Conservation (phyloP, 2,888 invertebrate species). For the Ferdinandea cuprea region DNA sequence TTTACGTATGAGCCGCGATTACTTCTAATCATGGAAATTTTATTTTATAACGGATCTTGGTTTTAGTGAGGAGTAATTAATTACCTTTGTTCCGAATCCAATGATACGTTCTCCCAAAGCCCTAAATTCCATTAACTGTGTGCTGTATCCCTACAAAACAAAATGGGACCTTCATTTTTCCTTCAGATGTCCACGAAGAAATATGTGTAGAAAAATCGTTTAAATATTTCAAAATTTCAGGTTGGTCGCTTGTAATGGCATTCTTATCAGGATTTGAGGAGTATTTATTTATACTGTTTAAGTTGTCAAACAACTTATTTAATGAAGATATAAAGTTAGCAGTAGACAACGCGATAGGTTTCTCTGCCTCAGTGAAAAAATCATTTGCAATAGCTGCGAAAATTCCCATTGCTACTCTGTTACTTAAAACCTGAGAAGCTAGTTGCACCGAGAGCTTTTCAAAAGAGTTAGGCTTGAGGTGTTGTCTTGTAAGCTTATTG, state of each 20-base stretch:
- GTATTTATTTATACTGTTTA: not conserved
- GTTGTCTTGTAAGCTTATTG: not conserved
- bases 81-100: not conserved
- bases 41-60: slow-evolving; percentile 20
- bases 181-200: not conserved
- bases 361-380: slow-evolving; percentile 3
- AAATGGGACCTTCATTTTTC: slow-evolving; percentile 4
- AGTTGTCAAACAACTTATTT: not conserved
- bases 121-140: slow-evolving; percentile 7
- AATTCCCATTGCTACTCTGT: not conserved
- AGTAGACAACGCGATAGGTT: not conserved
- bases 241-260: not conserved
- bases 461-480: not conserved
- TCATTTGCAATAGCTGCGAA: not conserved
- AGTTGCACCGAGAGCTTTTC: not conserved
- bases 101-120: slow-evolving; percentile 6
- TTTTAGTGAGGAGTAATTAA: no score
- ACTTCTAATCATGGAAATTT: slow-evolving; percentile 18
- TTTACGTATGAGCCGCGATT: not conserved
- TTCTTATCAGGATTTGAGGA: not conserved
- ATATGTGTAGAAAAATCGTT: not conserved
- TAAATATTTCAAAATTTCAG: no score
- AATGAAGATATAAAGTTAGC: not conserved
- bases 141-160: slow-evolving; percentile 10
- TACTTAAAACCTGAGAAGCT: not conserved